Evolutionary conservation across 2,113 vertebrate species (phyloP).

Genomic region (Amblyornis subalaris): DNA sequence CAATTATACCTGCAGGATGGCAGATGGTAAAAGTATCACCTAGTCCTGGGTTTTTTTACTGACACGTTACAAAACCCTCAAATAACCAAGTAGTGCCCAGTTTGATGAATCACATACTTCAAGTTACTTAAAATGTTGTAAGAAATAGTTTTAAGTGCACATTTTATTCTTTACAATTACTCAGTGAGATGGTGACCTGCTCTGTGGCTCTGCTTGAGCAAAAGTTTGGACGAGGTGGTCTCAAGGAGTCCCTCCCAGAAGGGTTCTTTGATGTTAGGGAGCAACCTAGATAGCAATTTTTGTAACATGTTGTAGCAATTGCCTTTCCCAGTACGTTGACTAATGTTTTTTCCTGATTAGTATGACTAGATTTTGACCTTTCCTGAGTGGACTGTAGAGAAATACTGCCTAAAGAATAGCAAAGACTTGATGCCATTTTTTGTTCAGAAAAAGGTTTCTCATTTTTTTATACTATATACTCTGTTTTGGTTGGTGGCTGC

Average conservation of each 20-base stretch:
- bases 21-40: not conserved
- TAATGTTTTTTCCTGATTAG: not conserved
- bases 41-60: not conserved
- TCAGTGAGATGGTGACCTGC: not conserved
- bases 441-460: not conserved
- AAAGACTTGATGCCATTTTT: not conserved
- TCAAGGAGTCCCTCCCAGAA: not conserved
- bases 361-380: not conserved
- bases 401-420: not conserved
- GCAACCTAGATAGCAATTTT: not conserved
- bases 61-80: not conserved
- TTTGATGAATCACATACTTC: not conserved
- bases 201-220: not conserved
- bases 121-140: not conserved
- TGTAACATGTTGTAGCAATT: not conserved
- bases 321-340: not conserved
- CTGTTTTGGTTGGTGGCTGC: not conserved
- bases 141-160: not conserved
- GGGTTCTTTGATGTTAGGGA: not conserved
- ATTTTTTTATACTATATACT: not conserved
- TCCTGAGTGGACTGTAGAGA: not conserved
- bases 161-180: not conserved
- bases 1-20: not conserved
- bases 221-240: not conserved
- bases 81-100: not conserved